Evolutionary conservation across 2,113 vertebrate genomes (phyloP), one percentile per base, ranked within the genome.

Genomic region (Nyctereutes procyonoides): DNA sequence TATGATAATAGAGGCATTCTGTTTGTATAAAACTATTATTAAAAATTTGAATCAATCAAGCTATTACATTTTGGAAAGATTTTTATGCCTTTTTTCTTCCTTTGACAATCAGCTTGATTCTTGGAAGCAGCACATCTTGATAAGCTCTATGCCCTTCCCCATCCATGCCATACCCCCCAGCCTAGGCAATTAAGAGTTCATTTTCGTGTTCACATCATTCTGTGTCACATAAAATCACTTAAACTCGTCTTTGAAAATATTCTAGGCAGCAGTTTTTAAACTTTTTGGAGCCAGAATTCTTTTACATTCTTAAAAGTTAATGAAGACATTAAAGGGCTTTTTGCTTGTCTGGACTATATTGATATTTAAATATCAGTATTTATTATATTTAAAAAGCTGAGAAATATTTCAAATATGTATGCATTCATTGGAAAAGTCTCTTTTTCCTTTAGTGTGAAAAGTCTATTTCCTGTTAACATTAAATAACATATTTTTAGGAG

Each of bases 11-110:
- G 53, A 85, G 81, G 4, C 9, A 48, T 19, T 74, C 8, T 82
- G 3, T 69, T 26, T 32, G 28, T 48, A 69, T 73, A 65, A 67
- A 79, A 55, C 87, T 69, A 1, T 65, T 60, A 77, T 86, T 86
- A 77, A 73, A 74, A 84, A 15, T 43, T 93, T 12, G 56, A 12
- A 20, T 65, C 73, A 73, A 32, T 35, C 28, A 93, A 74, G 14
- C 30, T 88, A 16, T 35, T 90, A 56, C 89, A 69, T 76, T 95
- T 90, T 93, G 65, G 43, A 69, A 90, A 82, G 30, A 69, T 51
- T 26, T 24, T 80, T 86, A 35, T 76, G 32, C 22, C 9, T 69
- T 19, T 87, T 58, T 67, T 77, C 38, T 83, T 74, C 74, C 65
- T 53, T 95, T 96, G 32, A 83, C 56, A 82, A 24, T 77, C 28